Conservation (phyloP, 2,888 invertebrate species). For the Caenorhabditis afra region DNA sequence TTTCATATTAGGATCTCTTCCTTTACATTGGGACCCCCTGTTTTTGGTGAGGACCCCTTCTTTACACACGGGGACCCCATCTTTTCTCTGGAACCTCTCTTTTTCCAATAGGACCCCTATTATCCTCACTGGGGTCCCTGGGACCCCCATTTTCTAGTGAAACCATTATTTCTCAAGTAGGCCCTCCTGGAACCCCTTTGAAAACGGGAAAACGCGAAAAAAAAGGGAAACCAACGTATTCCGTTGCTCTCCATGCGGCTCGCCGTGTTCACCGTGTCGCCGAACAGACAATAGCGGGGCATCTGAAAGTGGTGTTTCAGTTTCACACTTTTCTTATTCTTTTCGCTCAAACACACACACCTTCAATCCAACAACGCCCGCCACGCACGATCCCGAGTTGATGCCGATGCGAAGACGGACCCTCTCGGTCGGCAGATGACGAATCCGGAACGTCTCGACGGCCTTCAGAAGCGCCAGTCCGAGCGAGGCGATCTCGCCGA, state of each 20-base stretch:
- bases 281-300: constrained; percentile 69
- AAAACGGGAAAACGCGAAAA: no score
- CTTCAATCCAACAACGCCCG: constrained; percentile 69
- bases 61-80: no score
- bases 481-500: constrained; percentile 74
- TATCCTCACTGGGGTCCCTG: no score
- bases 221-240: no score
- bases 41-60: no score
- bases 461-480: constrained; percentile 69
- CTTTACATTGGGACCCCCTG: no score
- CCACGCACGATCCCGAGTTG: constrained; percentile 65
- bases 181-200: no score
- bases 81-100: no score
- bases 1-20: no score
- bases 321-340: background rate
- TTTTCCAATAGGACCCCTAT: no score
- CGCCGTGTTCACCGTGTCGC: constrained; percentile 70
- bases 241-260: constrained; percentile 70
- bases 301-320: constrained; percentile 50
- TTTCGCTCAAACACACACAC: constrained; percentile 2
- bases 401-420: constrained; percentile 70
- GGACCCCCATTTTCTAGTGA: no score
- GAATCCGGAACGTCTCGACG: constrained; percentile 76
- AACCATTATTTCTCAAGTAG: no score
- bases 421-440: constrained; percentile 65